These are phyloP conservation scores for Ifrita kowaldi DNA, from an alignment of 2,113 vertebrate genomes.

Conservation along the genomic window DNA sequence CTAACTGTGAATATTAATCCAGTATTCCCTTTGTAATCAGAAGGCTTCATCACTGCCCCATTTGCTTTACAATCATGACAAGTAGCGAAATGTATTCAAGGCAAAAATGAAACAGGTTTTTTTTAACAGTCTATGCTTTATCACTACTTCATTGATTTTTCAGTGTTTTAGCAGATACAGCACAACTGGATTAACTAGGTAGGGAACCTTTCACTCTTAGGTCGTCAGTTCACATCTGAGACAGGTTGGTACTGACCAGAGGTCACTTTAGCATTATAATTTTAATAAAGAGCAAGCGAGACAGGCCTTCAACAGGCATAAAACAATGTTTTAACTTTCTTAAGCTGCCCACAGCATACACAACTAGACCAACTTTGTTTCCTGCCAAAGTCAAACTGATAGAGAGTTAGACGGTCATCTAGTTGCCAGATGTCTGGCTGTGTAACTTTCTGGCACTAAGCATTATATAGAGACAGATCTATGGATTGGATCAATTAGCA, in stretches of 20 bases:
- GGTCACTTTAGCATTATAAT: not conserved
- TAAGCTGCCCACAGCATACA: conserved; percentile 16
- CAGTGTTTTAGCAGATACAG: conserved; percentile 15
- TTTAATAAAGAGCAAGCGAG: conserved; percentile 33
- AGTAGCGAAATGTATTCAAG: not conserved
- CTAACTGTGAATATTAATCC: not conserved
- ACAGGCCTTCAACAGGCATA: not conserved
- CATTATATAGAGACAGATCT: conserved; percentile 71
- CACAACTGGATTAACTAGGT: conserved; percentile 27
- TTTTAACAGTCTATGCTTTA: not conserved
- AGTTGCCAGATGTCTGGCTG: conserved; percentile 79
- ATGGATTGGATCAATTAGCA: conserved; percentile 78
- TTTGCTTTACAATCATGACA: not conserved
- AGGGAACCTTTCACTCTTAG: conserved; percentile 29
- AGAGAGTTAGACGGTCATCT: conserved; percentile 66
- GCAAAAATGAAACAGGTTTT: not conserved
- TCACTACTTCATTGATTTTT: conserved; percentile 17
- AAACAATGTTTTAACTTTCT: conserved; percentile 32
- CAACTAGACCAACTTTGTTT: conserved; percentile 58
- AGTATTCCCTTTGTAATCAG: not conserved
- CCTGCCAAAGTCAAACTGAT: conserved; percentile 68
- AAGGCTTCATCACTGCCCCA: not conserved
- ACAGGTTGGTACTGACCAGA: conserved; percentile 19
- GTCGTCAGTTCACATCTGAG: not conserved
- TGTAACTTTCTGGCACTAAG: conserved; percentile 73